phyloP scores from a whole-genome alignment of 2,113 vertebrate genomes.

The Macrotis lagotis region DNA sequence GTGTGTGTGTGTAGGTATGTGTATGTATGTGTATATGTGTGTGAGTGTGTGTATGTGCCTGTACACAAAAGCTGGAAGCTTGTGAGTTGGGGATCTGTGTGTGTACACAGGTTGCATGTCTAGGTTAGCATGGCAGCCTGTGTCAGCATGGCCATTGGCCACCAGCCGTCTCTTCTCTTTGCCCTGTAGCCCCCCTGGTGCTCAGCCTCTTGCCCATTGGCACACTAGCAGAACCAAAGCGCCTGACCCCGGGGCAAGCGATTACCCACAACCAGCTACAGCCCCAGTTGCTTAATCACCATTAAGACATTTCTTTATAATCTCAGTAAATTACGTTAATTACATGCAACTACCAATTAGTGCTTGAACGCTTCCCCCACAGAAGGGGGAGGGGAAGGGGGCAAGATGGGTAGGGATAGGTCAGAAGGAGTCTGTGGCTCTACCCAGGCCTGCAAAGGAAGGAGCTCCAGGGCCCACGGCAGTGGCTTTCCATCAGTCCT shows the following conservation, averaged over 20 bases:
- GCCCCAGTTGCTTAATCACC: conserved; percentile 87
- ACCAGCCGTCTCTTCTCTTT: too few species aligned
- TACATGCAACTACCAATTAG: conserved; percentile 88
- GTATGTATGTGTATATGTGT: neutral
- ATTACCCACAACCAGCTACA: conserved; percentile 86
- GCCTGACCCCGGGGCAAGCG: conserved; percentile 84
- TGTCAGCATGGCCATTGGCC: too few species aligned
- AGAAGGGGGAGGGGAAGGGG: neutral
- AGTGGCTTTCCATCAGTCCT: too few species aligned
- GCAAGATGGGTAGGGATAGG: too few species aligned
- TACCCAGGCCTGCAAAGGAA: neutral
- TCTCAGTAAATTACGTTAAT: conserved; percentile 89
- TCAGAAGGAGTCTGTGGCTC: neutral
- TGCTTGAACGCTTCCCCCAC: conserved; percentile 83
- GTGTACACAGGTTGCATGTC: too few species aligned
- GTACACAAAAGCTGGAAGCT: too few species aligned
- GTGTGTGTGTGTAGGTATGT: too few species aligned
- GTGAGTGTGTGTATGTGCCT: neutral
- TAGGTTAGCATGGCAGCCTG: neutral
- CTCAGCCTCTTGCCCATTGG: neutral
- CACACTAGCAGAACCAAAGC: conserved; percentile 54
- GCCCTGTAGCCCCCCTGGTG: accelerated
- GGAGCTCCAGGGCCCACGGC: too few species aligned
- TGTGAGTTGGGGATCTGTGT: too few species aligned
- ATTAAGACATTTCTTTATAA: conserved; percentile 90